Percentiles rank a stretch among this genome's conserved stretches.
Evolutionary conservation across 1,140 invertebrate species (phyloP).

Genomic region (Teleogryllus occipitalis): DNA sequence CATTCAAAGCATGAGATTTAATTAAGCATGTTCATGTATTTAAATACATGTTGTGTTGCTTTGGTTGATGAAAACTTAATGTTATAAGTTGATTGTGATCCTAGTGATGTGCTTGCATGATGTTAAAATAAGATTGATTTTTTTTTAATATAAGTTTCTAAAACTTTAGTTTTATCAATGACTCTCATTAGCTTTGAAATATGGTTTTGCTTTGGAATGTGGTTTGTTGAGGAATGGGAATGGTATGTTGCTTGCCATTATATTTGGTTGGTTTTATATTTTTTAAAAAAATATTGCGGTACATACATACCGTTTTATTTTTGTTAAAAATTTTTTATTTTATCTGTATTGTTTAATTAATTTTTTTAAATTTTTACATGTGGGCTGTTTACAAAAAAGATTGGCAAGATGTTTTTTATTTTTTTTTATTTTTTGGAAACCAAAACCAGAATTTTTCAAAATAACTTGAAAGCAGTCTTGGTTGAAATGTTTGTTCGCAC

Average conservation of each 20-base stretch:
- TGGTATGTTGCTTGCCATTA: constrained; percentile 9
- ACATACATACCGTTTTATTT: constrained; percentile 9
- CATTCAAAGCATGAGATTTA: neutral
- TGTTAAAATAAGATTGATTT: neutral
- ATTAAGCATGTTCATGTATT: neutral
- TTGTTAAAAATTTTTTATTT: constrained; percentile 8
- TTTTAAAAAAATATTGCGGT: constrained; percentile 12
- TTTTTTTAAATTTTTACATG: constrained; percentile 14
- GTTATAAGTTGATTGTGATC: neutral
- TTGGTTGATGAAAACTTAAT: neutral
- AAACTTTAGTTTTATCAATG: neutral
- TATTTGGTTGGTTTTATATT: constrained; percentile 7
- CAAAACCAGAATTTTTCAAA: constrained; percentile 13
- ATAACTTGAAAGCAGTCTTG: constrained; percentile 4
- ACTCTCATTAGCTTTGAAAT: neutral
- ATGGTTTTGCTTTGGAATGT: constrained; percentile 3
- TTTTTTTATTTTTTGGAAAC: constrained; percentile 15
- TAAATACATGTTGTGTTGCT: neutral
- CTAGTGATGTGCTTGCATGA: neutral
- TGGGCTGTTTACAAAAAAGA: constrained; percentile 18
- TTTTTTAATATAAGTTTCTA: neutral
- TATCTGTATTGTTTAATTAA: constrained; percentile 3
- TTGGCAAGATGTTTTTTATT: constrained; percentile 12
- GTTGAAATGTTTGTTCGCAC: constrained; percentile 11
- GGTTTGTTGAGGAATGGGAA: neutral